Conservation (phyloP, 2,113 vertebrate genomes). For the Ia io region DNA sequence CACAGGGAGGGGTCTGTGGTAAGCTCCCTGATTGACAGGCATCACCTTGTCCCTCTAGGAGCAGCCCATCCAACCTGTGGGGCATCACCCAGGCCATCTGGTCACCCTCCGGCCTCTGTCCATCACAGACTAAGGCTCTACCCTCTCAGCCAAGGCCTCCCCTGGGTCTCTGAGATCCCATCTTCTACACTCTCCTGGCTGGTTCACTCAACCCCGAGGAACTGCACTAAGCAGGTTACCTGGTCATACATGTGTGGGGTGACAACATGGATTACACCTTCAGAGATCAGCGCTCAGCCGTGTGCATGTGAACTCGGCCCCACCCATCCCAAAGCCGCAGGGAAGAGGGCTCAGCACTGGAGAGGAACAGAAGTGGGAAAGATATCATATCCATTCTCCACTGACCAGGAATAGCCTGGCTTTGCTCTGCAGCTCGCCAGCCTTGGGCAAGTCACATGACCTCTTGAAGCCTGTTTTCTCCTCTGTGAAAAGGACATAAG, state of each 20-base stretch:
- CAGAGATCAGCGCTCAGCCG: background rate
- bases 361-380: background rate
- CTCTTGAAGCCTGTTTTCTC: background rate
- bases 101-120: background rate
- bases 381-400: fast-evolving
- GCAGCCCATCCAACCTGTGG: background rate
- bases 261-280: background rate
- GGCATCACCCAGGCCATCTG: background rate
- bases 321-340: background rate
- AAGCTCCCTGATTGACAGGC: background rate
- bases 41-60: background rate
- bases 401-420: fast-evolving
- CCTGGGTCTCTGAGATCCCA: background rate
- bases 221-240: background rate
- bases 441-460: background rate
- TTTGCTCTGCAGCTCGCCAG: fast-evolving
- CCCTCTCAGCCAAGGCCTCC: background rate
- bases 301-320: background rate
- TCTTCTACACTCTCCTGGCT: too few species aligned
- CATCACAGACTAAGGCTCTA: background rate
- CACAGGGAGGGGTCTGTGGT: fast-evolving
- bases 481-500: background rate
- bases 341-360: background rate
- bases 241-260: background rate
- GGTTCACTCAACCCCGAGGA: background rate